These are phyloP conservation scores for Microtus ochrogaster DNA, from an alignment of 2,113 vertebrate genomes.

Conservation along the genomic window DNA sequence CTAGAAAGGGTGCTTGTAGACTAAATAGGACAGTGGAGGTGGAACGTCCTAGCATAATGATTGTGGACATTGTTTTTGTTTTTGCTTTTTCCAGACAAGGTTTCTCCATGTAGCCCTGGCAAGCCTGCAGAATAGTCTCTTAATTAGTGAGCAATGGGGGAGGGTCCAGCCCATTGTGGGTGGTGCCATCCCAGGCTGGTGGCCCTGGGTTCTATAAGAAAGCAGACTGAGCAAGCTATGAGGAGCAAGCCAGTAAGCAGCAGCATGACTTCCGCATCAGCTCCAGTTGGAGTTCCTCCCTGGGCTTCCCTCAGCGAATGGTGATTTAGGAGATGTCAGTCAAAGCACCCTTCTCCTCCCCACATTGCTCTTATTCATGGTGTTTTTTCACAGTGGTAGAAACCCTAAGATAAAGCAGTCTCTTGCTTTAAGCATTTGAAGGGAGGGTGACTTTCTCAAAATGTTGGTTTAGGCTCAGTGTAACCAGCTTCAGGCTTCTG, in stretches of 20 bases:
- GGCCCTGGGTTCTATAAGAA: not conserved
- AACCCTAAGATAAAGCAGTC: not conserved
- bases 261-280: not conserved
- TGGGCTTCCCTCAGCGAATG: not conserved
- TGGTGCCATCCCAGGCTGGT: not conserved
- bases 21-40: not conserved
- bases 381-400: not conserved
- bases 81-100: not conserved
- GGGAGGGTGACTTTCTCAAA: not conserved
- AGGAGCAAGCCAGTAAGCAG: not conserved
- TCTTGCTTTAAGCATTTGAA: not conserved
- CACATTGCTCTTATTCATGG: not conserved
- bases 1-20: not conserved
- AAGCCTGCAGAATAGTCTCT: not conserved
- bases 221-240: not conserved
- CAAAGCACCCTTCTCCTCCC: not conserved
- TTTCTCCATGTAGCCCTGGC: not conserved
- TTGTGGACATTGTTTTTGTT: not conserved
- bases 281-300: not conserved
- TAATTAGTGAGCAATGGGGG: not conserved
- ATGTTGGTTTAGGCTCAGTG: not conserved
- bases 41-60: not conserved
- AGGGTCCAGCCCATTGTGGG: not conserved
- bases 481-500: constrained; percentile 42
- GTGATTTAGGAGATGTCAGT: not conserved